These are phyloP conservation scores for Rhagophthalmus giganteus DNA, from an alignment of 2,888 invertebrate genomes.

Conservation along the genomic window DNA sequence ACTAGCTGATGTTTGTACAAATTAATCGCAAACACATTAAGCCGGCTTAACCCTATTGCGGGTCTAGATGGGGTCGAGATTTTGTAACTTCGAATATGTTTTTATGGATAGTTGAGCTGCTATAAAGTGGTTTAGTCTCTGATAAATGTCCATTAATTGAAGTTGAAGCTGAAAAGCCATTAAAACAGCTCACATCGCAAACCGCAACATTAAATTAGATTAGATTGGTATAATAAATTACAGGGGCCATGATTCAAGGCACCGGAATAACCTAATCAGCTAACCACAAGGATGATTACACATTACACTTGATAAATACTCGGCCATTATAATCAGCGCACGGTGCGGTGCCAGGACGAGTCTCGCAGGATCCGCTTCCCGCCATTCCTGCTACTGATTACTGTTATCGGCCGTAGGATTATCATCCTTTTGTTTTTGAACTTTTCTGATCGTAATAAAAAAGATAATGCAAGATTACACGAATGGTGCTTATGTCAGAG, in stretches of 20 bases:
- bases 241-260: constrained; percentile 46
- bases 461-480: constrained; percentile 46
- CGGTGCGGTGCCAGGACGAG: constrained; percentile 34
- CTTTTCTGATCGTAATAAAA: constrained; percentile 47
- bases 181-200: constrained; percentile 45
- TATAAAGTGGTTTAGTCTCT: constrained; percentile 19
- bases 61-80: no score
- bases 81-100: no score
- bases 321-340: constrained; percentile 41
- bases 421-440: constrained; percentile 49
- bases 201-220: constrained; percentile 48
- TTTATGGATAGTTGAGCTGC: constrained; percentile 5
- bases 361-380: constrained; percentile 36
- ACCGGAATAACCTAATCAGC: constrained; percentile 51
- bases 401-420: constrained; percentile 42
- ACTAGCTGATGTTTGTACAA: no score
- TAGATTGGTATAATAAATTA: constrained; percentile 49
- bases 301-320: constrained; percentile 51
- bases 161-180: constrained; percentile 42
- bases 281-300: constrained; percentile 51
- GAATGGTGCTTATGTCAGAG: constrained; percentile 20
- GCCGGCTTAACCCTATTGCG: no score
- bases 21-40: no score
- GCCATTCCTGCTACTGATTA: constrained; percentile 38
- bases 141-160: constrained; percentile 31